Evolutionary conservation across 2,113 vertebrate species (phyloP).

Genomic region (Sorex araneus): DNA sequence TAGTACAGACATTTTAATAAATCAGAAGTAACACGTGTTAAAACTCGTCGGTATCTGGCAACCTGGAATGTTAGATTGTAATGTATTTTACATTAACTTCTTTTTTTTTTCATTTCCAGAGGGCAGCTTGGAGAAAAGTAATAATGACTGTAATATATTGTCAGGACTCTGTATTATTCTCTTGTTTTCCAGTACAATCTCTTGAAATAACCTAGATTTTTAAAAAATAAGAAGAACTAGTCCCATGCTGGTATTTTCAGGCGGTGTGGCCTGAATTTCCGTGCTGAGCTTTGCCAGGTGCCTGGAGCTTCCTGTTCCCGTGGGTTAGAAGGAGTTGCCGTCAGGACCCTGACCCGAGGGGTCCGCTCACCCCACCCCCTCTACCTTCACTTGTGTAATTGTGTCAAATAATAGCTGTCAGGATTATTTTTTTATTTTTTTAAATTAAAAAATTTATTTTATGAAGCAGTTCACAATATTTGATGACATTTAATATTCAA

Average conservation of each 20-base stretch:
- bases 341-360: conserved; percentile 36
- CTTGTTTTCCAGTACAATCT: conserved; percentile 39
- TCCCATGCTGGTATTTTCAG: conserved; percentile 60
- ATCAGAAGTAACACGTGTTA: neutral
- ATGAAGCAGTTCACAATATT: too few relatives aligned
- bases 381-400: neutral
- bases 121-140: conserved; percentile 57
- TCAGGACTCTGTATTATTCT: neutral
- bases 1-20: conserved; percentile 14
- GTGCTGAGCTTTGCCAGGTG: conserved; percentile 6
- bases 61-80: neutral
- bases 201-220: conserved; percentile 75
- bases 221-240: conserved; percentile 7
- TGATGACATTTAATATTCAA: too few relatives aligned
- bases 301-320: conserved; percentile 62
- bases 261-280: conserved; percentile 77
- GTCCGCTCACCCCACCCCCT: neutral
- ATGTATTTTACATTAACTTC: neutral
- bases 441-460: too few relatives aligned
- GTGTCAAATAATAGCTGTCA: neutral
- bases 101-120: neutral
- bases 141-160: conserved; percentile 52
- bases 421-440: neutral
- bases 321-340: conserved; percentile 54
- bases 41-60: conserved; percentile 17